These are phyloP conservation scores for Dryococelus australis DNA, from an alignment of 2,888 invertebrate species.

Conservation along the genomic window DNA sequence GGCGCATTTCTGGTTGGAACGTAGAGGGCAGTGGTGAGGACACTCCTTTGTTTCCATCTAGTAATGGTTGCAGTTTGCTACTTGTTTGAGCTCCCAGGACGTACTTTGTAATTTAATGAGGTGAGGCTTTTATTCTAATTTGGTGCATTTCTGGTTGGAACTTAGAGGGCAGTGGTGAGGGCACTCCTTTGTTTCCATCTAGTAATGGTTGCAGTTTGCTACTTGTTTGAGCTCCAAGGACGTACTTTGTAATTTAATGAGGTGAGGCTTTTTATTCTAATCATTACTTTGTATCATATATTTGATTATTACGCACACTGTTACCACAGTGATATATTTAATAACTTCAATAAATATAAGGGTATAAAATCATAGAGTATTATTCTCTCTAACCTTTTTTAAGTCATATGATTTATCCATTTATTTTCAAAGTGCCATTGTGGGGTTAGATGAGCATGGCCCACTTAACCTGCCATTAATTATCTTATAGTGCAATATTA, in stretches of 20 bases:
- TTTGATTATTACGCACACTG: background rate
- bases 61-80: no score
- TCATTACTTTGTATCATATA: background rate
- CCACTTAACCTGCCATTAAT: background rate
- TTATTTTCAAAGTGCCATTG: background rate
- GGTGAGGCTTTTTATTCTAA: no score
- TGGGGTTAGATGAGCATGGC: background rate
- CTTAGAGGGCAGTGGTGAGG: no score
- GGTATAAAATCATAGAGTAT: background rate
- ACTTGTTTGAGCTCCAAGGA: no score
- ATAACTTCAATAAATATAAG: background rate
- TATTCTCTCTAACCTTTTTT: background rate
- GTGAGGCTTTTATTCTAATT: no score
- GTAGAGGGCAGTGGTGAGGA: background rate
- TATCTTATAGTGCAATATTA: background rate
- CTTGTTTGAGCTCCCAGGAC: no score
- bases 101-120: no score
- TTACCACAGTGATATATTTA: background rate
- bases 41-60: no score
- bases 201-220: no score
- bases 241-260: no score
- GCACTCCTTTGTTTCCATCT: no score
- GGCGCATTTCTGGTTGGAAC: background rate
- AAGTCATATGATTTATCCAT: background rate
- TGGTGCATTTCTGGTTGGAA: no score